Percentiles rank a stretch among this genome's conserved stretches.
Conservation (phyloP, 2,113 vertebrate species). For the Lepus timidus region DNA sequence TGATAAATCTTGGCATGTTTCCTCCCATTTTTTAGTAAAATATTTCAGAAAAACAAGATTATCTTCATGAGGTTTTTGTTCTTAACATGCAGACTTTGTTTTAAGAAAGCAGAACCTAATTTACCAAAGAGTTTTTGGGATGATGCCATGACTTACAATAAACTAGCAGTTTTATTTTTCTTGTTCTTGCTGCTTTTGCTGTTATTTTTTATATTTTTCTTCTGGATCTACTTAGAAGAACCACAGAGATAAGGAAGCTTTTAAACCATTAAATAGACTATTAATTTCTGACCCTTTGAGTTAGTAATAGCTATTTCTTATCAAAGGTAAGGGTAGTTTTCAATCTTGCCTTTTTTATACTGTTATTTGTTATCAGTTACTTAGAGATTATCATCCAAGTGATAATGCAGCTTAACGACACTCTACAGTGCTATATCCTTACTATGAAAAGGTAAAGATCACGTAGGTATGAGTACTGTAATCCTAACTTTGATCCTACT, state of each 20-base stretch:
- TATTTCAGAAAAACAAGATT: not conserved
- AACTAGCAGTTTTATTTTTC: not conserved
- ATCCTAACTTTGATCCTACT: not conserved
- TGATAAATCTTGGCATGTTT: constrained; percentile 35
- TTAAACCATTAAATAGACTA: not conserved
- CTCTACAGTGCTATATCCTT: not conserved
- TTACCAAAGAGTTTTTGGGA: not conserved
- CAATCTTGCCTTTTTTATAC: not conserved
- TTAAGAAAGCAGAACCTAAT: constrained; percentile 11
- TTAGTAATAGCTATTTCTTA: not conserved
- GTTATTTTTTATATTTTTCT: not conserved
- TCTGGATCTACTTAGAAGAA: not conserved
- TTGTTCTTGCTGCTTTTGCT: not conserved
- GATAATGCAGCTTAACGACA: not conserved
- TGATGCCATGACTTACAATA: not conserved
- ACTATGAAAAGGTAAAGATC: not conserved
- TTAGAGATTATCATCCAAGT: not conserved
- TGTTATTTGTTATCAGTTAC: not conserved
- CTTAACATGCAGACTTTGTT: not conserved
- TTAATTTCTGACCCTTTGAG: not conserved
- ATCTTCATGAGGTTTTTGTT: not conserved
- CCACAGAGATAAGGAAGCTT: not conserved
- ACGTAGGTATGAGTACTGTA: not conserved
- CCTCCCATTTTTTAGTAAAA: constrained; percentile 39
- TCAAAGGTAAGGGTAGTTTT: not conserved